Evolutionary conservation across 2,888 invertebrate genomes (phyloP).

Genomic region (Watsonalla binaria): DNA sequence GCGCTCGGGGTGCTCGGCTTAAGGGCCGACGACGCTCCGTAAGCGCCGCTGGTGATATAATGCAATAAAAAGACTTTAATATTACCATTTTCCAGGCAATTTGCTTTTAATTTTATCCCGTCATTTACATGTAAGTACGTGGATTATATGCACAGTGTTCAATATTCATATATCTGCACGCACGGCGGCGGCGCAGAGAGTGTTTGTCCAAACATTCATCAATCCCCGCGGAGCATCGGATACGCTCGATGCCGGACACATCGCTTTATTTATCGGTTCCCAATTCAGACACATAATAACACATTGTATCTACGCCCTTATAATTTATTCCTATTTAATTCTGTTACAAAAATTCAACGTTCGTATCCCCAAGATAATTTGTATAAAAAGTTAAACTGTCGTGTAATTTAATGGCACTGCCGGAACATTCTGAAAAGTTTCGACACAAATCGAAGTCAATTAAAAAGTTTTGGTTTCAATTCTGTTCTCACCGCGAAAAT

Average conservation of each 20-base stretch:
- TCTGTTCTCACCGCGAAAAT: constrained; percentile 18
- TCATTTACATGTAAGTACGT: constrained; percentile 5
- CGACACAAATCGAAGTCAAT: constrained; percentile 39
- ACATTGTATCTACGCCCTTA: background rate
- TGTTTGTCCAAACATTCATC: background rate
- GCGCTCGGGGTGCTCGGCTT: constrained; percentile 22
- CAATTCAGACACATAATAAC: background rate
- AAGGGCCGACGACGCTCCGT: constrained; percentile 18
- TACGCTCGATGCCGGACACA: background rate
- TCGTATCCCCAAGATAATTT: constrained; percentile 18
- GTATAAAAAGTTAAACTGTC: constrained; percentile 24
- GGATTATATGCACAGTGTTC: background rate
- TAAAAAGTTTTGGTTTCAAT: constrained; percentile 38
- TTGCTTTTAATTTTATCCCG: constrained; percentile 29
- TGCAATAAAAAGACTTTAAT: constrained; percentile 31
- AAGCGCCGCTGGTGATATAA: constrained; percentile 17
- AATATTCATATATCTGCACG: background rate
- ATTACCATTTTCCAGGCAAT: constrained; percentile 33
- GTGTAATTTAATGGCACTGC: constrained; percentile 26
- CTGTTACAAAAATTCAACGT: constrained; percentile 4
- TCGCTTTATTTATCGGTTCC: background rate
- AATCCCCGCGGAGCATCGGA: background rate
- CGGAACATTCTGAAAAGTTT: constrained; percentile 29
- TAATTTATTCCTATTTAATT: constrained; percentile 1
- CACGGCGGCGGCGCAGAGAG: background rate